phyloP scores from a whole-genome alignment of 2,888 invertebrate genomes.

The Mechanitis messenoides region DNA sequence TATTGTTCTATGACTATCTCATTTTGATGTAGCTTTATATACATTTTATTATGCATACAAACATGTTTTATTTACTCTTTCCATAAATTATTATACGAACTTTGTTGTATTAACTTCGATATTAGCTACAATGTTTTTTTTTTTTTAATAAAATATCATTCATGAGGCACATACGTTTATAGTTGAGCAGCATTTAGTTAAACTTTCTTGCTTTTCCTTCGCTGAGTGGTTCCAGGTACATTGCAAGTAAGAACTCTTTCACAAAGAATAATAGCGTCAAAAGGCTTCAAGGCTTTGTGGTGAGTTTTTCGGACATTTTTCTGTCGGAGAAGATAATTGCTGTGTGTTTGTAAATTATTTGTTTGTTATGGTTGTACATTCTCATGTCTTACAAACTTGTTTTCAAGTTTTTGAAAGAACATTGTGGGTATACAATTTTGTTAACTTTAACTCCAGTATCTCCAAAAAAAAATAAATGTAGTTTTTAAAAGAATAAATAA shows the following conservation, averaged over 20 bases:
- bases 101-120: neutral
- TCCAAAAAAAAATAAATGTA: too few species aligned
- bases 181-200: conserved; percentile 3
- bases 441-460: too few species aligned
- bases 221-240: conserved; percentile 3
- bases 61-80: neutral
- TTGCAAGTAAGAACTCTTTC: conserved; percentile 9
- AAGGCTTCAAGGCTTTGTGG: conserved; percentile 22
- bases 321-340: conserved; percentile 2
- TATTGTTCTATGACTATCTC: conserved; percentile 1
- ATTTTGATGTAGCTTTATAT: neutral
- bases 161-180: neutral
- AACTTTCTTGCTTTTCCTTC: neutral
- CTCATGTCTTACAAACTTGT: neutral
- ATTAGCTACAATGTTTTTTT: neutral
- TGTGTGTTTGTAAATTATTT: conserved; percentile 4
- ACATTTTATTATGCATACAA: neutral
- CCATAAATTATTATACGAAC: neutral
- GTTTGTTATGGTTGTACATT: conserved; percentile 13
- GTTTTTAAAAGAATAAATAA: too few species aligned
- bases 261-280: conserved; percentile 28
- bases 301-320: conserved; percentile 15
- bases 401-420: too few species aligned
- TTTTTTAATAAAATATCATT: neutral
- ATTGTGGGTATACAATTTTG: too few species aligned